Percentiles rank a stretch among this genome's conserved stretches.
phyloP scores from a whole-genome alignment of 2,888 invertebrate genomes.

The Agrotis clavis region DNA sequence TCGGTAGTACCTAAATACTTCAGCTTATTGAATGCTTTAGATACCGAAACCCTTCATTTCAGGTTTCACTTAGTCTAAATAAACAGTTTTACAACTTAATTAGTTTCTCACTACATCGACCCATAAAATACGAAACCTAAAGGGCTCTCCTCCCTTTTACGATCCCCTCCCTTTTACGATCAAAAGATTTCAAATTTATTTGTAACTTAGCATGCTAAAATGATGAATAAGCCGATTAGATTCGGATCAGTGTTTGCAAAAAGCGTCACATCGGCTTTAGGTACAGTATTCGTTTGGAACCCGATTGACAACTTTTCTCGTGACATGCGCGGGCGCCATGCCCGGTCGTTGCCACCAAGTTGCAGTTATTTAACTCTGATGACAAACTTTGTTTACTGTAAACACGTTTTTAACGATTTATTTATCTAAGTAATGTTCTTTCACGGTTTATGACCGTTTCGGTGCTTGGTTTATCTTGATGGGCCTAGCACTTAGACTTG shows the following conservation, averaged over 20 bases:
- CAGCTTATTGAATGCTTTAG: neutral
- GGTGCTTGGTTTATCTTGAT: slow-evolving; percentile 49
- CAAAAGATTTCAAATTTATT: slow-evolving; percentile 35
- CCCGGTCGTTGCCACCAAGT: slow-evolving; percentile 87
- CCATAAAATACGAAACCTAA: slow-evolving; percentile 6
- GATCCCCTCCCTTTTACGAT: slow-evolving; percentile 20
- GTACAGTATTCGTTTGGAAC: slow-evolving; percentile 84
- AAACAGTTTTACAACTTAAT: slow-evolving; percentile 5
- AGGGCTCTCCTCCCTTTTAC: slow-evolving; percentile 24
- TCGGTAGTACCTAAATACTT: neutral
- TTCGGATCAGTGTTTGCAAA: slow-evolving; percentile 60
- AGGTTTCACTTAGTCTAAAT: neutral
- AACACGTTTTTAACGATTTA: slow-evolving; percentile 81
- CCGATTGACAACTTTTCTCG: slow-evolving; percentile 83
- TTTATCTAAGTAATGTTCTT: slow-evolving; percentile 70
- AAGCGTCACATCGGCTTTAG: slow-evolving; percentile 60
- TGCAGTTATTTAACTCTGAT: slow-evolving; percentile 88
- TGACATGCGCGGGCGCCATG: slow-evolving; percentile 74
- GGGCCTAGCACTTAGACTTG: slow-evolving; percentile 31
- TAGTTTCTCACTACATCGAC: neutral
- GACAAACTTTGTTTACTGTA: slow-evolving; percentile 83
- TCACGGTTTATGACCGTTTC: slow-evolving; percentile 42
- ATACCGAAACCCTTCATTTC: neutral
- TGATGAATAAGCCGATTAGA: slow-evolving; percentile 36
- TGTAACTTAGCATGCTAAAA: neutral